Percentiles rank a stretch among this genome's conserved stretches.
phyloP scores from a whole-genome alignment of 2,113 vertebrate genomes.

The Takifugu bimaculatus region DNA sequence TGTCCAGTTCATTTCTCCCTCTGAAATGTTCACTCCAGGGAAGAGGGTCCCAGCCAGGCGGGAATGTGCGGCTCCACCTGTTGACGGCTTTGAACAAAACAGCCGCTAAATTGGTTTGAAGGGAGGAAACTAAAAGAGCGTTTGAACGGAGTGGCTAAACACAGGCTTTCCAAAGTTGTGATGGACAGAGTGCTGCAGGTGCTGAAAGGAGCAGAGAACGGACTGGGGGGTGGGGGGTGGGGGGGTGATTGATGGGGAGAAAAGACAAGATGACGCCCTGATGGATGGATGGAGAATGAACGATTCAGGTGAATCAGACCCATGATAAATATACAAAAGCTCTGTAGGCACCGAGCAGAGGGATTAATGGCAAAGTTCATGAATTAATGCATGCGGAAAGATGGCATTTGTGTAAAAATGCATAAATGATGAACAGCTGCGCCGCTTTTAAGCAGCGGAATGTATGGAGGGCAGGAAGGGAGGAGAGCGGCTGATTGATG shows the following conservation, averaged over 20 bases:
- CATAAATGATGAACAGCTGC: constrained; percentile 4
- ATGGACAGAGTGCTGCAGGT: constrained; percentile 1
- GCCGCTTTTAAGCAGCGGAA: background rate
- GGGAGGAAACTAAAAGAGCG: constrained; percentile 3
- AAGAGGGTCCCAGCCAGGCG: constrained; percentile 43
- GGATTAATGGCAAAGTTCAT: background rate
- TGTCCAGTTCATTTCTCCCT: constrained; percentile 55
- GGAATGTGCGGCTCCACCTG: constrained; percentile 52
- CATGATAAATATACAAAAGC: background rate
- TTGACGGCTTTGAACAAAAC: constrained; percentile 42
- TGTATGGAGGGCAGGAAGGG: background rate
- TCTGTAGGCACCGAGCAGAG: too few species aligned
- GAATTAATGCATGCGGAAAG: background rate
- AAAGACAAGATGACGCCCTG: background rate
- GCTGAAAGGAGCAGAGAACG: background rate
- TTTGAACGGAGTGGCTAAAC: background rate
- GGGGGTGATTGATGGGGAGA: background rate
- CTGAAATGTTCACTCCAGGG: constrained; percentile 61
- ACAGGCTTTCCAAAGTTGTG: constrained; percentile 17
- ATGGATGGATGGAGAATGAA: background rate
- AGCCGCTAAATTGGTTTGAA: constrained; percentile 8
- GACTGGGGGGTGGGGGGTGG: background rate
- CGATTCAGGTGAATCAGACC: constrained; percentile 4
- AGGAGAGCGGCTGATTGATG: background rate
- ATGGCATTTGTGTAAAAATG: background rate